Percentiles rank a stretch among this genome's conserved stretches.
These are phyloP conservation scores for Nothoprocta perdicaria DNA, from an alignment of 2,113 vertebrate species.

Conservation along the genomic window DNA sequence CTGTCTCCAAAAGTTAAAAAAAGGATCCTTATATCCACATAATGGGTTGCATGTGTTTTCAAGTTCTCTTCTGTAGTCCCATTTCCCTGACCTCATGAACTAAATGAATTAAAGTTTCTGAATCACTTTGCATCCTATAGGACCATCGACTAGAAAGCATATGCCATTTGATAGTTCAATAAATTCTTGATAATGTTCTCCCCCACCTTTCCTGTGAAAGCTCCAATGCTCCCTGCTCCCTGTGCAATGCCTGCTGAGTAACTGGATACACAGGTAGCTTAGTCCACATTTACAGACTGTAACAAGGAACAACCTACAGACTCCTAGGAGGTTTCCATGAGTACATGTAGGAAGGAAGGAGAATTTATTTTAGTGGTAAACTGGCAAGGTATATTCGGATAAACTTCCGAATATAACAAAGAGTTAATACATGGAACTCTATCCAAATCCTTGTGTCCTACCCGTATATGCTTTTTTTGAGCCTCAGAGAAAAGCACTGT, in stretches of 20 bases:
- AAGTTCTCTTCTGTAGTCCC: not conserved
- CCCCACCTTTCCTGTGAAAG: not conserved
- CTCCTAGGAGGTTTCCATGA: not conserved
- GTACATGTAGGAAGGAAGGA: not conserved
- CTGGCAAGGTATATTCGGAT: not conserved
- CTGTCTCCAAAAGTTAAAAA: conserved; percentile 7
- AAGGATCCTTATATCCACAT: conserved; percentile 6
- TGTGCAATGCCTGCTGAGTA: not conserved
- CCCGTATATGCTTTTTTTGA: not conserved
- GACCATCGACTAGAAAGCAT: not conserved
- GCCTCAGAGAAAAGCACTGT: not conserved
- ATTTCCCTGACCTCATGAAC: conserved; percentile 12
- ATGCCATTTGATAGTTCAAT: not conserved
- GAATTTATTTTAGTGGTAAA: not conserved
- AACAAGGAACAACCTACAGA: not conserved
- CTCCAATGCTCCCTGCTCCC: not conserved
- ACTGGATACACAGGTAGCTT: not conserved
- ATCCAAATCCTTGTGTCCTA: not conserved
- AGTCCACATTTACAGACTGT: not conserved
- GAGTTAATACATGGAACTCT: not conserved
- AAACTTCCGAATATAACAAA: not conserved
- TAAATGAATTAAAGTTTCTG: not conserved
- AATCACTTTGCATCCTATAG: not conserved
- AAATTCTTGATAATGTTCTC: not conserved
- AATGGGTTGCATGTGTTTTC: conserved; percentile 6